Evolutionary conservation across 2,888 invertebrate species (phyloP), one percentile per base, ranked within the genome.

Genomic region (Thymelicus acteon): DNA sequence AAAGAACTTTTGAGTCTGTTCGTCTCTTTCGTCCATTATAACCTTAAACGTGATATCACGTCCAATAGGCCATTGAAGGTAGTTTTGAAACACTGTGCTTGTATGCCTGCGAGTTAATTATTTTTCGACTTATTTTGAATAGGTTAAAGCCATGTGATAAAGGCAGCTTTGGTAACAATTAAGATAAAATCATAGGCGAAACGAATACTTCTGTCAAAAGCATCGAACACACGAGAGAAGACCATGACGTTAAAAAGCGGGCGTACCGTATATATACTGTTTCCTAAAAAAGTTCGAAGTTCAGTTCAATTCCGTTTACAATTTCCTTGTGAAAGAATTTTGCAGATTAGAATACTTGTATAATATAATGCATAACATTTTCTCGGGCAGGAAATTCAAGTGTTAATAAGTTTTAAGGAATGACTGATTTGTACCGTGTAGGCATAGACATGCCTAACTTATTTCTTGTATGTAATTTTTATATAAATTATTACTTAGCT

Each of bases 361-460:
- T 64, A 60, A 58, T 58, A 12, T 58, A 70, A 58, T 64, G 63
- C 64, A 49, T 64, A 69, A 61, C 68, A 68, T 62, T 47, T 15
- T 54, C 47, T 62, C 63, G 58, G 63, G 37, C 69, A 58, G 39
- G 52, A 44, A 65, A 67, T 71, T 71, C 75, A 74, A 73, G 72
- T 76, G 77, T 85, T 81, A 84, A 83, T 82, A 84, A 81, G 84
- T 86, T 89, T 88, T 89, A 90, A 88, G 88, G 85, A 90, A 88
- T 87, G 91, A 91, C 92, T 92, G 92, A 92, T 84, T 86, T 85
- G 84, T 90, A 88, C 84, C 81, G 82, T 84, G 81, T 89, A 88
- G 89, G 89, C 89, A 82, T 88, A 85, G 85, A 85, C 85, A 86
- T 82, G 88, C 87, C 88, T 87, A 85, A 84, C 85, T 83, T 86